Conservation (phyloP, 2,797 vertebrate genomes). For the Phrynocephalus vlangalii region DNA sequence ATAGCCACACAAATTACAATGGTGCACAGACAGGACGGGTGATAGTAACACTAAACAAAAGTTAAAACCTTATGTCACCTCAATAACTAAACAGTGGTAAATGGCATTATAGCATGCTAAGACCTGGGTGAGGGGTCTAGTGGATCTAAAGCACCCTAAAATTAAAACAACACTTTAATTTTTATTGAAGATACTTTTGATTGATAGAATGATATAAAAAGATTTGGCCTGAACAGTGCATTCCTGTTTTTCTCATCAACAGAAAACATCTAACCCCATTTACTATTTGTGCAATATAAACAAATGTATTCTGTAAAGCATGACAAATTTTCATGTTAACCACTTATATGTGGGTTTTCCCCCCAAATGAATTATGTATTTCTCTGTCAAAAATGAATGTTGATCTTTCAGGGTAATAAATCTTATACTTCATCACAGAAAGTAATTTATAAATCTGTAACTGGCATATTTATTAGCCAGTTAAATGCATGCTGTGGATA, state of each 20-base stretch:
- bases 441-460: conserved; percentile 28
- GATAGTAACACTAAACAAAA: no score
- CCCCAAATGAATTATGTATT: conserved; percentile 10
- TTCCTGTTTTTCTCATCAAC: conserved; percentile 12
- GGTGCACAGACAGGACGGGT: no score
- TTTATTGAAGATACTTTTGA: conserved; percentile 17
- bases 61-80: no score
- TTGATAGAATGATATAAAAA: background rate
- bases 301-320: conserved; percentile 15
- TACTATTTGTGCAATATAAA: conserved; percentile 24
- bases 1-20: no score
- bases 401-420: conserved; percentile 25
- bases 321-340: conserved; percentile 9
- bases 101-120: conserved; percentile 22
- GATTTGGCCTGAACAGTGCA: background rate
- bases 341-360: conserved; percentile 6
- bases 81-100: no score
- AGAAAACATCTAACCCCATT: conserved; percentile 23
- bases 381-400: conserved; percentile 28
- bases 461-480: conserved; percentile 13
- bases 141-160: conserved; percentile 19
- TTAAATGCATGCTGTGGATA: background rate
- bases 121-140: conserved; percentile 4
- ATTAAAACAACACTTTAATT: conserved; percentile 30
- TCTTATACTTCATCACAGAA: background rate